Conservation (phyloP, 2,888 invertebrate species). For the Hemistola chrysoprasaria region DNA sequence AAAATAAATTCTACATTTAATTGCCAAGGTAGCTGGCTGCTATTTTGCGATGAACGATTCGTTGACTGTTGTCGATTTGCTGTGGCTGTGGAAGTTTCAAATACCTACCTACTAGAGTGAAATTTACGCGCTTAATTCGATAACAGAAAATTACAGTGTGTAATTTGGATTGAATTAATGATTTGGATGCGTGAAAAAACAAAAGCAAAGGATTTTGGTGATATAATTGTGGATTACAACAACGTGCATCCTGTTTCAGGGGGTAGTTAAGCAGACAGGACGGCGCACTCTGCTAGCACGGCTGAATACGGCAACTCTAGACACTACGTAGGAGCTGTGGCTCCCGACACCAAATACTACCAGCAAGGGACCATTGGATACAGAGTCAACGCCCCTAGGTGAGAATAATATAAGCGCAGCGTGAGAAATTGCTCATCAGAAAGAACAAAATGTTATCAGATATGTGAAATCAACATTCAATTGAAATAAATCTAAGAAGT, state of each 20-base stretch:
- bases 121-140: constrained; percentile 60
- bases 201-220: constrained; percentile 9
- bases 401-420: constrained; percentile 55
- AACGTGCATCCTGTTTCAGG: constrained; percentile 73
- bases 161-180: constrained; percentile 25
- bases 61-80: constrained; percentile 57
- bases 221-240: constrained; percentile 50
- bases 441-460: constrained; percentile 18
- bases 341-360: constrained; percentile 77
- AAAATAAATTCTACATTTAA: constrained; percentile 25
- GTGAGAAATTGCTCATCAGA: constrained; percentile 18
- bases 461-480: constrained; percentile 17
- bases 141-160: constrained; percentile 51
- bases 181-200: constrained; percentile 15
- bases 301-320: constrained; percentile 79
- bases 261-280: constrained; percentile 88
- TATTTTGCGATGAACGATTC: constrained; percentile 62
- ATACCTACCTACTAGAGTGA: constrained; percentile 44
- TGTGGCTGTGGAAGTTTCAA: constrained; percentile 44
- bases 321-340: constrained; percentile 70
- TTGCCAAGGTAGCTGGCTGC: constrained; percentile 33
- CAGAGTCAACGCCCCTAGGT: constrained; percentile 85
- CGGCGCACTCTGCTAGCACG: constrained; percentile 85
- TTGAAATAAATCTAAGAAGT: too few species aligned
- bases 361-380: constrained; percentile 80